phyloP scores from a whole-genome alignment of 2,888 invertebrate genomes.

The Minunthozetes semirufus region DNA sequence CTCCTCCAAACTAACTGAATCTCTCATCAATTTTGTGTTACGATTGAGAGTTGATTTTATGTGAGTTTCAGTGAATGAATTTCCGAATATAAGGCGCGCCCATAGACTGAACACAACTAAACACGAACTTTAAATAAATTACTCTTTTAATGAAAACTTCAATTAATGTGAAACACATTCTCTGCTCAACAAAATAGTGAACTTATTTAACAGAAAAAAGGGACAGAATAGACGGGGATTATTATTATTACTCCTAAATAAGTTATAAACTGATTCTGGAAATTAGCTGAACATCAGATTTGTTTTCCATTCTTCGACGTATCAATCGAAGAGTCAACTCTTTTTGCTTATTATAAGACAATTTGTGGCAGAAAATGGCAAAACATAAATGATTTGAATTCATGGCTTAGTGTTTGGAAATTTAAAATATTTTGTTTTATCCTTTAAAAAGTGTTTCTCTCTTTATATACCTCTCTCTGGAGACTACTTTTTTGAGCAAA shows the following conservation, averaged over 20 bases:
- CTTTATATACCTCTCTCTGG: constrained; percentile 26
- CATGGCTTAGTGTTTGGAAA: neutral
- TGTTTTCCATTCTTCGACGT: neutral
- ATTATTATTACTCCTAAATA: neutral
- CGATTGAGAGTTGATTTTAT: constrained; percentile 19
- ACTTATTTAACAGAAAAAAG: neutral
- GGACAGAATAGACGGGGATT: neutral
- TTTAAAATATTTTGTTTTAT: neutral
- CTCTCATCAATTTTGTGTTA: neutral
- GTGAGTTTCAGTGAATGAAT: constrained; percentile 13
- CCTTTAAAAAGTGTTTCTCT: constrained; percentile 18
- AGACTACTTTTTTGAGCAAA: constrained; percentile 27
- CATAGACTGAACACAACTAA: neutral
- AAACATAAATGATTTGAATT: constrained; percentile 11
- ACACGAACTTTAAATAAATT: constrained; percentile 29
- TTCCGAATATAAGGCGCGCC: constrained; percentile 23
- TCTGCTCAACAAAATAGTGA: neutral
- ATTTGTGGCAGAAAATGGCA: neutral
- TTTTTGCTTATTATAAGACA: neutral
- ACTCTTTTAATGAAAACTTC: constrained; percentile 27
- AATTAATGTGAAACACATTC: constrained; percentile 12
- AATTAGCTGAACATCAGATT: neutral
- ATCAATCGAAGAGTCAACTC: neutral
- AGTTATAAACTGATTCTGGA: constrained; percentile 10
- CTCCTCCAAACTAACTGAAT: neutral